Base-by-base conservation (phyloP, 2,797 vertebrate species). In the Hozukius guyotensis region DNA sequence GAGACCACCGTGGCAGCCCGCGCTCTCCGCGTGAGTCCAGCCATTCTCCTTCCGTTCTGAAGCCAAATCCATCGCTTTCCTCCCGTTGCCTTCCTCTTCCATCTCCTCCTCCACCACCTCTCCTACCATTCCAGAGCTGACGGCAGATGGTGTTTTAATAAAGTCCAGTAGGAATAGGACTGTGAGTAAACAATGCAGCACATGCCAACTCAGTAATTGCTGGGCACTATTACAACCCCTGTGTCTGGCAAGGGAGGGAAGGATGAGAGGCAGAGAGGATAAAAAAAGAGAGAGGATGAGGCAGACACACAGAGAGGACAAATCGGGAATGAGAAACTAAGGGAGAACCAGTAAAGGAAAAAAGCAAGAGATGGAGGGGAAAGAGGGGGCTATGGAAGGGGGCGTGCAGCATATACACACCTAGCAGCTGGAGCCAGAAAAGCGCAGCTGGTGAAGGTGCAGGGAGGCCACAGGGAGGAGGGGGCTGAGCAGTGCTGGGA, bases 81-180 rank as follows among this genome's bases (percentile, higher is more conserved):
- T 91, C 89, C 84, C 77, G 75, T 87, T 61, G 85, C 90, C 78
- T 85, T 90, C 87, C 84, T 87, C 83, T 83, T 85, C 89, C 88
- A 85, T 91, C 89, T 89, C 89, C 90, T 92, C 90, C 87, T 91
- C 90, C 91, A 77, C 91, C 88, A 92, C 87, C 94, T 92, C 88
- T 81, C 80, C 92, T 77, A 83, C 93, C 91, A 97, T 97, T 97
- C 97, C 96, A 97, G 95, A 93, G 89, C 97, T 95, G 96, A 98
- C 96, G 96, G 97, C 98, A 99, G 98, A 99, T 99, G 98, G 98
- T 99, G 97, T 99, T 99, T 99, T 99, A 99, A 99, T 99, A 99
- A 99, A 98, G 98, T 99, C 98, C 98, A 98, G 98, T 99, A 99
- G 98, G 98, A 99, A 99, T 99, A 99, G 97, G 96, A 97, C 97